Conservation (phyloP, 2,888 invertebrate genomes). For the Synanthedon andrenaeformis region DNA sequence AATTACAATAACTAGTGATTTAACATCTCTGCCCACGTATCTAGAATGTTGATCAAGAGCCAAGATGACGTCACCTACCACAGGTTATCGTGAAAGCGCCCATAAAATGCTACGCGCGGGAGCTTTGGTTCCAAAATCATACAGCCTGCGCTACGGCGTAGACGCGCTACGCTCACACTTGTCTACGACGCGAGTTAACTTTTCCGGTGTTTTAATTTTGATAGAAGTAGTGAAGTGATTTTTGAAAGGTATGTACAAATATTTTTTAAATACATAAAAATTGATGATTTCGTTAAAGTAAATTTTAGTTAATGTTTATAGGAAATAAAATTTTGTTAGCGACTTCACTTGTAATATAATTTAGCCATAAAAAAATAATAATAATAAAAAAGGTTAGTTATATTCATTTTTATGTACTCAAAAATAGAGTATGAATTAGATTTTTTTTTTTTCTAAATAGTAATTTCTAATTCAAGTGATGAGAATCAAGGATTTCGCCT, state of each 20-base stretch:
- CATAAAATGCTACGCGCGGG: slow-evolving; percentile 34
- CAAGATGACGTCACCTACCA: slow-evolving; percentile 48
- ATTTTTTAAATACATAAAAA: background rate
- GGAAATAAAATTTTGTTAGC: too few relatives aligned
- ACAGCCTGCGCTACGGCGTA: slow-evolving; percentile 47
- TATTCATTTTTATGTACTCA: too few relatives aligned
- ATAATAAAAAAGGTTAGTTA: too few relatives aligned
- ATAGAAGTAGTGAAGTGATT: slow-evolving; percentile 1
- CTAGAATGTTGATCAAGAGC: slow-evolving; percentile 31
- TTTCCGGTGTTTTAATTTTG: slow-evolving; percentile 4
- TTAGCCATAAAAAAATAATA: too few relatives aligned
- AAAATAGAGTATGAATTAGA: too few relatives aligned
- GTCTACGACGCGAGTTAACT: slow-evolving; percentile 14
- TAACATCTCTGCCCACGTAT: slow-evolving; percentile 23
- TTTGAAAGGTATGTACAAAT: background rate
- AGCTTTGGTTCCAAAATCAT: slow-evolving; percentile 43
- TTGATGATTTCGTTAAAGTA: too few relatives aligned
- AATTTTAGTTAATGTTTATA: too few relatives aligned
- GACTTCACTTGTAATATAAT: too few relatives aligned
- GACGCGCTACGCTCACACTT: slow-evolving; percentile 41
- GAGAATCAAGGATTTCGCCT: too few relatives aligned
- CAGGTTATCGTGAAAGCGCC: slow-evolving; percentile 5
- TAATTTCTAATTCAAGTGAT: too few relatives aligned
- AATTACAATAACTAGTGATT: background rate
- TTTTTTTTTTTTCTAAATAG: too few relatives aligned